A percentile compares a stretch with the other conserved stretches of the same genome.
Conservation (phyloP, 2,797 vertebrate species). For the Anisognathus igniventris region DNA sequence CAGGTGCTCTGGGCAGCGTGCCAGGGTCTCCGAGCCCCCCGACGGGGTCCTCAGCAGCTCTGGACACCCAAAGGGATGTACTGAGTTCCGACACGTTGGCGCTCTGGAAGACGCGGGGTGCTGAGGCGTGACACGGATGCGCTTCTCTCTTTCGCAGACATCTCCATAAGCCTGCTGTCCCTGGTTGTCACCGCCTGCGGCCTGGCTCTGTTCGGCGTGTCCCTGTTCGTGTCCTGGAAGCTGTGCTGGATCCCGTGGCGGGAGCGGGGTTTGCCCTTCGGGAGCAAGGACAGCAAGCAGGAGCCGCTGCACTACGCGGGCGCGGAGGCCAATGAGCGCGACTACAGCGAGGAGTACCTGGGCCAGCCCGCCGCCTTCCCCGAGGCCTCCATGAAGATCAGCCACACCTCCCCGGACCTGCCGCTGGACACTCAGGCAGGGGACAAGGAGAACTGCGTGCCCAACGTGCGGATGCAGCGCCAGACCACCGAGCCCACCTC, state of each 20-base stretch:
- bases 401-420: conserved; percentile 95
- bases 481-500: conserved; percentile 90
- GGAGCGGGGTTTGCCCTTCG: conserved; percentile 85
- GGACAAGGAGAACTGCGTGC: conserved; percentile 83
- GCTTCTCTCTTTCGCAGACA: conserved; percentile 81
- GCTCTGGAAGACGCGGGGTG: not conserved
- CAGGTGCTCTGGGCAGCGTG: no score
- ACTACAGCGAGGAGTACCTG: conserved; percentile 88
- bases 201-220: conserved; percentile 93
- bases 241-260: conserved; percentile 99
- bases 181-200: conserved; percentile 95
- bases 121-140: not conserved
- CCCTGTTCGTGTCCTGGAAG: conserved; percentile 98
- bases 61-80: no score
- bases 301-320: conserved; percentile 88
- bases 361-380: conserved; percentile 84
- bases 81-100: no score
- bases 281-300: conserved; percentile 84
- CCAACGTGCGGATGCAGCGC: conserved; percentile 86
- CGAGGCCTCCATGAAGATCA: conserved; percentile 97
- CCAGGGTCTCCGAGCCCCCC: no score
- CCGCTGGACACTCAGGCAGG: conserved; percentile 83
- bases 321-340: conserved; percentile 86
- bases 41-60: no score
- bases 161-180: conserved; percentile 93